Evolutionary conservation across 2,888 invertebrate genomes (phyloP).

Genomic region (Cryptocephalus primarius): DNA sequence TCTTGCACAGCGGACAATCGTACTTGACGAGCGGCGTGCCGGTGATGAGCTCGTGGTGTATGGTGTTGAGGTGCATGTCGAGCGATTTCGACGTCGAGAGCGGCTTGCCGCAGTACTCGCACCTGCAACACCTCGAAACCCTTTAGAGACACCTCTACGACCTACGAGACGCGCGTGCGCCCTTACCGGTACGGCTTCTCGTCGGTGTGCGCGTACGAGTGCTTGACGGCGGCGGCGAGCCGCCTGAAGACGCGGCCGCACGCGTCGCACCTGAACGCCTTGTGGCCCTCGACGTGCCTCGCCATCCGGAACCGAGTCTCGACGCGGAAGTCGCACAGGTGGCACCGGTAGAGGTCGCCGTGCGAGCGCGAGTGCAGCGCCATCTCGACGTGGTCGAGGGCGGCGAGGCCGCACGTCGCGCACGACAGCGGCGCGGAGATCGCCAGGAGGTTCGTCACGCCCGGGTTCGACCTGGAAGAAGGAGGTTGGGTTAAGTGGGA

Average conservation of each 20-base stretch:
- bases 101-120: constrained; percentile 45
- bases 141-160: constrained; percentile 48
- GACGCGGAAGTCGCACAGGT: constrained; percentile 27
- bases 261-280: constrained; percentile 37
- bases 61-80: constrained; percentile 38
- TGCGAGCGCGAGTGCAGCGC: constrained; percentile 29
- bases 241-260: constrained; percentile 40
- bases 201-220: constrained; percentile 40
- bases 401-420: constrained; percentile 27
- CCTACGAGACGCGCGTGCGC: constrained; percentile 44
- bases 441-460: constrained; percentile 13
- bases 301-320: constrained; percentile 29
- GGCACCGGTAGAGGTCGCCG: constrained; percentile 27
- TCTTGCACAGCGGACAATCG: constrained; percentile 30
- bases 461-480: too few relatives aligned
- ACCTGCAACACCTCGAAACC: constrained; percentile 50
- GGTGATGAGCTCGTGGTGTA: constrained; percentile 38
- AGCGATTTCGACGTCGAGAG: constrained; percentile 42
- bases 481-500: too few relatives aligned
- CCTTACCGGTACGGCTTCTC: constrained; percentile 41
- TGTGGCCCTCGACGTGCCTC: constrained; percentile 35
- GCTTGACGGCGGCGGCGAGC: constrained; percentile 41
- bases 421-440: constrained; percentile 30
- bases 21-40: constrained; percentile 32
- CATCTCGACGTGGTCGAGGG: constrained; percentile 27